Evolutionary conservation across 1,140 invertebrate species (phyloP).

Genomic region (Macrobrachium rosenbergii): DNA sequence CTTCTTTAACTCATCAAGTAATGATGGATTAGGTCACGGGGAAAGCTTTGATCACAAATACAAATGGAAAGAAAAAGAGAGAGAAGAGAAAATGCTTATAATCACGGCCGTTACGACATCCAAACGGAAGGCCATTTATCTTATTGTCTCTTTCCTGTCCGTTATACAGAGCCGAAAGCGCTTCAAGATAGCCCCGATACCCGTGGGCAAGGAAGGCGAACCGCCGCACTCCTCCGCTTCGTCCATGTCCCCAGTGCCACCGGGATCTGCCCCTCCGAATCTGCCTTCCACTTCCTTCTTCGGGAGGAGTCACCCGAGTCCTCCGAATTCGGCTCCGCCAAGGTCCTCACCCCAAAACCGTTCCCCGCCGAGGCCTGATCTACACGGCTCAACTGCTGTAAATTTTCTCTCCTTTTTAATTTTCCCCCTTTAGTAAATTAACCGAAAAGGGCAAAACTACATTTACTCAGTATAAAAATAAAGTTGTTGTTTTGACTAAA

Average conservation of each 20-base stretch:
- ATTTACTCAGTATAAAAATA: no score
- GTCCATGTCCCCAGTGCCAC: constrained; percentile 21
- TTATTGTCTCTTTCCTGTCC: background rate
- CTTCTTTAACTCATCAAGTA: background rate
- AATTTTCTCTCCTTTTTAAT: background rate
- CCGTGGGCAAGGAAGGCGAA: background rate
- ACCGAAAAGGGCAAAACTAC: no score
- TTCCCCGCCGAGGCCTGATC: background rate
- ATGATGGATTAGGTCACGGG: background rate
- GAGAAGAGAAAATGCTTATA: background rate
- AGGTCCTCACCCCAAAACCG: background rate
- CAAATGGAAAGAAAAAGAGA: constrained; percentile 1
- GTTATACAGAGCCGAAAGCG: constrained; percentile 28
- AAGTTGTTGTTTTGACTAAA: no score
- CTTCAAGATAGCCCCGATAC: constrained; percentile 11
- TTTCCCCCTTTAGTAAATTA: background rate
- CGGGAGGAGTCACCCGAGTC: background rate
- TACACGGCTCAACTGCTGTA: no score
- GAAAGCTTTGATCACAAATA: background rate
- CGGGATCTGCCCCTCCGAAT: constrained; percentile 7
- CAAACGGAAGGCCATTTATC: background rate
- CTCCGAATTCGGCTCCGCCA: constrained; percentile 24
- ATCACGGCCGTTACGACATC: background rate
- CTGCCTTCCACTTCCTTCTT: constrained; percentile 20
- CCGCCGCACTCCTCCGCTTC: background rate